Conservation (phyloP, 2,113 vertebrate genomes). For the Pavo muticus region DNA sequence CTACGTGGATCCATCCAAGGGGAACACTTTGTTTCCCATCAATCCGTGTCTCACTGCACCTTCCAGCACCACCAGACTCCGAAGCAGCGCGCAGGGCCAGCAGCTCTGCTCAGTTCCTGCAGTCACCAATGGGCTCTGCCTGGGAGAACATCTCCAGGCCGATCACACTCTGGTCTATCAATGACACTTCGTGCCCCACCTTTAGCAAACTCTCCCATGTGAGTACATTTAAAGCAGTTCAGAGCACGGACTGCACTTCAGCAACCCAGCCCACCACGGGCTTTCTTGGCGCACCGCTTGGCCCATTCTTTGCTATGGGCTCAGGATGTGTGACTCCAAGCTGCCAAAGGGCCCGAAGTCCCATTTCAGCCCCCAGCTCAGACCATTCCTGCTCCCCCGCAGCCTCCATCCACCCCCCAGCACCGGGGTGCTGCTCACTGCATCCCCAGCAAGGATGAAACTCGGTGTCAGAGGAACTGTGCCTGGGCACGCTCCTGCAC, state of each 20-base stretch:
- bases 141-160: too few species aligned
- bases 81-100: background rate
- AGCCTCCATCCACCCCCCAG: background rate
- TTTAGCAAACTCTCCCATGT: rapidly evolving
- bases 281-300: background rate
- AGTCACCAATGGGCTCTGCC: background rate
- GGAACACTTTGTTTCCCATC: background rate
- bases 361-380: background rate
- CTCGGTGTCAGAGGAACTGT: background rate
- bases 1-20: rapidly evolving
- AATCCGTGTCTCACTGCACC: rapidly evolving
- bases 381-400: rapidly evolving
- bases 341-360: background rate
- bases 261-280: rapidly evolving
- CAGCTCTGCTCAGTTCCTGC: rapidly evolving
- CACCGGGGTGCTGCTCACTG: background rate
- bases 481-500: background rate
- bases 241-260: rapidly evolving
- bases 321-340: rapidly evolving
- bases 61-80: background rate
- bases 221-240: background rate
- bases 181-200: background rate
- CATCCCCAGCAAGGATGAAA: background rate
- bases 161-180: too few species aligned
- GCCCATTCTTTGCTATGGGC: background rate